Conservation (phyloP, 1,140 invertebrate species). For the Drosophila pseudoananassae region DNA sequence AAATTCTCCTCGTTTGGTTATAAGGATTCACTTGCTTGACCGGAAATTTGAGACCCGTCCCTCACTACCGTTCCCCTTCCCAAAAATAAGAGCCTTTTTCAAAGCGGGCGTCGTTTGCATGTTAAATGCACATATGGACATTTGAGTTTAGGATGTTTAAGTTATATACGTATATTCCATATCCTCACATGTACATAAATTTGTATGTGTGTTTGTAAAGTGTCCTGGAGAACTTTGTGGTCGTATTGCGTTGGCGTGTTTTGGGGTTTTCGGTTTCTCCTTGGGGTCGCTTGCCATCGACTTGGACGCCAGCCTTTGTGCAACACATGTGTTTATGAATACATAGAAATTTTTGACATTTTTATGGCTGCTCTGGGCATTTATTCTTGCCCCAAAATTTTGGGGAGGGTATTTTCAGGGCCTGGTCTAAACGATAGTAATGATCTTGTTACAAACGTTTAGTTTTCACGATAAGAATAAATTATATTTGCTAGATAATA, state of each 20-base stretch:
- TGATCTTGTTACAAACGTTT: slow-evolving; percentile 49
- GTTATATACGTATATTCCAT: slow-evolving; percentile 57
- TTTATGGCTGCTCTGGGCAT: slow-evolving; percentile 69
- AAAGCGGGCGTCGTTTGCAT: slow-evolving; percentile 58
- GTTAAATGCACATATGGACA: slow-evolving; percentile 78
- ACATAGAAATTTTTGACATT: slow-evolving; percentile 74
- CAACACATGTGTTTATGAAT: slow-evolving; percentile 78
- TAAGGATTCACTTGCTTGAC: slow-evolving; percentile 77
- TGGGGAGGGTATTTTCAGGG: background rate
- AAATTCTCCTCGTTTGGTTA: slow-evolving; percentile 42
- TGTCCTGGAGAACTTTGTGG: slow-evolving; percentile 51
- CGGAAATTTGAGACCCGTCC: slow-evolving; percentile 72
- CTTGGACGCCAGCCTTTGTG: slow-evolving; percentile 20
- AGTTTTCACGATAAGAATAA: slow-evolving; percentile 31
- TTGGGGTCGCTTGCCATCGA: slow-evolving; percentile 36
- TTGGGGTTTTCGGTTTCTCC: slow-evolving; percentile 60
- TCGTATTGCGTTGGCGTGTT: slow-evolving; percentile 53
- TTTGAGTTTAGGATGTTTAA: slow-evolving; percentile 54
- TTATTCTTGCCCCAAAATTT: slow-evolving; percentile 23
- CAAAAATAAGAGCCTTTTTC: slow-evolving; percentile 16
- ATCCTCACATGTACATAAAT: slow-evolving; percentile 23
- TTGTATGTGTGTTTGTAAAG: slow-evolving; percentile 33
- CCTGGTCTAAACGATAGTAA: slow-evolving; percentile 28
- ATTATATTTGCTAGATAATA: slow-evolving; percentile 3
- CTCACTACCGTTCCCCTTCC: background rate